phyloP scores from a whole-genome alignment of 30 jellyfish, hydroid and myxozoan genomes.

The Hydractinia echinata region DNA sequence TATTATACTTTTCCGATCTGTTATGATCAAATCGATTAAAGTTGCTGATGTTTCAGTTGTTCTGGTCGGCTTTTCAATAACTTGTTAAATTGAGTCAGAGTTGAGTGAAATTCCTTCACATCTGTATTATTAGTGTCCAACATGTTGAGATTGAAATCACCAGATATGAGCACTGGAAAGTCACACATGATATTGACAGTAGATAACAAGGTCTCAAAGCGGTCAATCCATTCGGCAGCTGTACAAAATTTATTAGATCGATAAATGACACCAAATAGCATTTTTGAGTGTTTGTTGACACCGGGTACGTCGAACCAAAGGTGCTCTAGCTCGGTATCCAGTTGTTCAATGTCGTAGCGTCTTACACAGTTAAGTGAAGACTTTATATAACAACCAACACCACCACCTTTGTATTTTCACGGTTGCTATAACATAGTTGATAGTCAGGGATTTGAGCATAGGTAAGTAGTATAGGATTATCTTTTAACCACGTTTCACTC shows the following conservation, averaged over 20 bases:
- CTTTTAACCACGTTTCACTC: constrained; percentile 69
- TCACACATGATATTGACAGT: neutral
- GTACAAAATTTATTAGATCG: too few species aligned
- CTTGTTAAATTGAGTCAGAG: constrained; percentile 37
- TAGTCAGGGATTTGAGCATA: constrained; percentile 49
- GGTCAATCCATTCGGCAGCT: neutral
- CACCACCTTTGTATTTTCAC: constrained; percentile 54
- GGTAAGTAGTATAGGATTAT: constrained; percentile 45
- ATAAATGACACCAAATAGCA: constrained; percentile 62
- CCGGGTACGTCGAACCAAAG: constrained; percentile 62
- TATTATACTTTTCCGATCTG: neutral
- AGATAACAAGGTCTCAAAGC: neutral
- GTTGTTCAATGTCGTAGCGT: constrained; percentile 45
- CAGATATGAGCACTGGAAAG: constrained; percentile 32
- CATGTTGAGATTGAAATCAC: constrained; percentile 52
- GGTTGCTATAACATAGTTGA: constrained; percentile 40
- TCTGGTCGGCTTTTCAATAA: constrained; percentile 41
- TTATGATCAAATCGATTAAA: constrained; percentile 41
- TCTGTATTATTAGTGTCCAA: constrained; percentile 8
- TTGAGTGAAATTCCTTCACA: constrained; percentile 17
- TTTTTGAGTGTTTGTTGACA: constrained; percentile 51
- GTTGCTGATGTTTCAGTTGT: constrained; percentile 43
- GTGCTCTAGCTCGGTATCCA: constrained; percentile 60
- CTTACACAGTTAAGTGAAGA: constrained; percentile 44
- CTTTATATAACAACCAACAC: constrained; percentile 50